Evolutionary conservation across 2,113 vertebrate genomes (phyloP), one percentile per base, ranked within the genome.

Genomic region (Xerus inauris): DNA sequence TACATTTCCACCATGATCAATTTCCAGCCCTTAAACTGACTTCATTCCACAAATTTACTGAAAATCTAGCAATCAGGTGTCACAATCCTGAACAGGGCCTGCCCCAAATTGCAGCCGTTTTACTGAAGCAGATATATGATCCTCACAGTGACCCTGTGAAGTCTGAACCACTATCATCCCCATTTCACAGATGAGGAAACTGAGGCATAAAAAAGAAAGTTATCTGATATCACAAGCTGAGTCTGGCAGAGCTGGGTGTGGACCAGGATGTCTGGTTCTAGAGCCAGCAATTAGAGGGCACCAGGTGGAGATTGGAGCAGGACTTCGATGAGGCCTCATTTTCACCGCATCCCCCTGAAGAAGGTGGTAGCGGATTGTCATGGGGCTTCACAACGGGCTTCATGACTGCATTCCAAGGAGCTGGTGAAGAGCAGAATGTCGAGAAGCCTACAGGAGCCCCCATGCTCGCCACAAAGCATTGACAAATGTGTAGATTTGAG

Each of bases 151-250:
- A 57, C 49, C 40, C n/a, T 22, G 0, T 28, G 38, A n/a, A 32
- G 8, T 40, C 19, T 45, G 32, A 62, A 0, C 22, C 54, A 7
- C 35, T 30, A 8, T 51, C 4, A 7, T 32, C 65, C 40, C 84
- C 71, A 45, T 72, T 71, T 72, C 67, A 91, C 54, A 91, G 82
- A 51, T 40, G 32, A 87, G 69, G 54, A 93, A 79, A 87, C 14
- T 1, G 14, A 97, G 81, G 47, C 16, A 8, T 24, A 26, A 11
- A 11, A 51, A 82, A 77, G 71, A 17, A 22, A 17, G 57, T 10
- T n/a, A 17, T 42, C 62, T 57, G 49, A 80, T 32, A 79, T 13
- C 62, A 54, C 49, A 14, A 16, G 38, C 51, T 47, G 8, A 38
- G 20, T 19, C 30, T 2, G 5, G 26, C 32, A 8, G 17, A 62